Percentiles rank a stretch among this genome's conserved stretches.
These are phyloP conservation scores for Phymanthus crucifer DNA, from an alignment of 92 coral and sea anemone genomes.

Conservation along the genomic window DNA sequence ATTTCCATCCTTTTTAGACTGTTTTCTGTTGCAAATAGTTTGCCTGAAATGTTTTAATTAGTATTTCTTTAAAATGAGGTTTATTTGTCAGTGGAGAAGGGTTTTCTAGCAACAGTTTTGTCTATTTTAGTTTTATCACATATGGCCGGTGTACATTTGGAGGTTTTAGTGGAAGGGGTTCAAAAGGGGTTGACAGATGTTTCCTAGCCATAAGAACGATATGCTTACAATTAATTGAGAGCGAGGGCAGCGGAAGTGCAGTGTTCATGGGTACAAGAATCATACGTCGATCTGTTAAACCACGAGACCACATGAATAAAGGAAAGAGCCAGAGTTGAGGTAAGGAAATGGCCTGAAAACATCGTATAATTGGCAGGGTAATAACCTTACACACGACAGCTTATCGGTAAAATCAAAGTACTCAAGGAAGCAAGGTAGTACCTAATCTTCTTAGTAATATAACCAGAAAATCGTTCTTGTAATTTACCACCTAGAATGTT, in stretches of 20 bases:
- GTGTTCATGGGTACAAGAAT: background rate
- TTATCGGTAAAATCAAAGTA: conserved; percentile 4
- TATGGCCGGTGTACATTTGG: background rate
- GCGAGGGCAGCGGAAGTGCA: conserved; percentile 2
- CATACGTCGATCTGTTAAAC: background rate
- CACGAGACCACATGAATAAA: background rate
- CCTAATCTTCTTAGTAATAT: conserved; percentile 1
- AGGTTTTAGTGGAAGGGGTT: background rate
- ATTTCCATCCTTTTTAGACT: background rate
- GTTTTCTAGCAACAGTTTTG: background rate
- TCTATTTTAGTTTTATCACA: background rate
- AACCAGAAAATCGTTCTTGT: conserved; percentile 2
- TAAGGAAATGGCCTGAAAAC: background rate
- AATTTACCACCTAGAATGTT: background rate
- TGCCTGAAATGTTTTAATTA: background rate
- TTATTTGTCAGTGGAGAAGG: background rate
- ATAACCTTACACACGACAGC: background rate
- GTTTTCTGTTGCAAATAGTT: background rate
- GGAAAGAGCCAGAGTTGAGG: background rate
- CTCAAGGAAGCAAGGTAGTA: conserved; percentile 6
- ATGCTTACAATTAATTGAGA: background rate
- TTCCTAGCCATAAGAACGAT: background rate
- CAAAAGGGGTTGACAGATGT: background rate
- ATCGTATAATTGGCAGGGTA: background rate
- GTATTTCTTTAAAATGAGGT: background rate